Evolutionary conservation across 1,140 invertebrate genomes (phyloP), one percentile per base, ranked within the genome.

Genomic region (Daktulosphaira vitifoliae): DNA sequence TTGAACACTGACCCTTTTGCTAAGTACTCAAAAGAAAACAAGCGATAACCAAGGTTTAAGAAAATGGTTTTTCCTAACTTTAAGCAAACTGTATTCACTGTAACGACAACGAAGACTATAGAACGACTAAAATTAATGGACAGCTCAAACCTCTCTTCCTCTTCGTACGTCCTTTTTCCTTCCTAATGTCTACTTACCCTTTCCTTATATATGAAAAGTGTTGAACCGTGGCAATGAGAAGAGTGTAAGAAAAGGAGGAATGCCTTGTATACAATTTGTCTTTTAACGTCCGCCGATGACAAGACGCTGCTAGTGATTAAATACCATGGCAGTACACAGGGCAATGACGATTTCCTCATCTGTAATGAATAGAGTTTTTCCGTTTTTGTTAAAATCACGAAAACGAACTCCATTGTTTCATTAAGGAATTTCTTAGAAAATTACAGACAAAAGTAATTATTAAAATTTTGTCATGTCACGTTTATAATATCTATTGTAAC

Each of bases 21-120:
- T 42, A 26, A 9, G 18, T 23, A 8, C 7, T n/a, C 7, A 38
- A 44, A 44, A 42, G 15, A 56, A 44, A 42, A 56, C 38, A 4
- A 56, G 20, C 38, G 20, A 39, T n/a, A 38, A 23, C 54, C 23
- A 42, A 56, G 22, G 22, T 33, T 56, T 44, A 56, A 44, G 53
- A 56, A 56, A 56, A 56, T 42, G 33, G 38, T 44, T 56, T 56
- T 26, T 15, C n/a, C n/a, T n/a, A n/a, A n/a, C n/a, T n/a, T n/a
- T n/a, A n/a, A n/a, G 38, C 53, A 25, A 22, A 42, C 52, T 16
- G 52, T 33, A 11, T 6, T 6, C 29, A 33, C 22, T 3, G 29
- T 9, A 37, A 9, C 38, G 52, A 59, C 54, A 23, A 59, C 54
- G 54, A 22, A 22, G 37, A 54, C 39, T 54, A 54, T 38, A 38